Evolutionary conservation across 2,797 vertebrate genomes (phyloP).

Genomic region (Harpagifer antarcticus): DNA sequence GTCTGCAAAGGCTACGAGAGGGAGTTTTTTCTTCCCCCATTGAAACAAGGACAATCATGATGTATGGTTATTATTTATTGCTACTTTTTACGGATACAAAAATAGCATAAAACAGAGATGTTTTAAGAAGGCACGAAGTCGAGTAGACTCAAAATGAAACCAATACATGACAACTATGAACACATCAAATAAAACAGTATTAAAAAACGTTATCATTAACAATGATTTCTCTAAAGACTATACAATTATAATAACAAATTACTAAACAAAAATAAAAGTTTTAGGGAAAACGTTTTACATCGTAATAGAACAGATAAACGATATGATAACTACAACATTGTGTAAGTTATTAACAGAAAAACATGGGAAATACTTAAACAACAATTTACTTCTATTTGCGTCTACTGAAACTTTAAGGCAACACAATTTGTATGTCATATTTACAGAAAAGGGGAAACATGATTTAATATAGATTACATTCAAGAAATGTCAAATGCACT

Average conservation of each 20-base stretch:
- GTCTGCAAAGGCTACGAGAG: too few relatives aligned
- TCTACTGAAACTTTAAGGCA: constrained; percentile 74
- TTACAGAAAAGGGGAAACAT: constrained; percentile 84
- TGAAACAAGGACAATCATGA: constrained; percentile 5
- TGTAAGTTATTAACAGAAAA: constrained; percentile 67
- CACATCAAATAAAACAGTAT: constrained; percentile 58
- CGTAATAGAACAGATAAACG: constrained; percentile 62
- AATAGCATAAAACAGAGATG: constrained; percentile 76
- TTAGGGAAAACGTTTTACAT: constrained; percentile 44
- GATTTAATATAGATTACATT: constrained; percentile 87
- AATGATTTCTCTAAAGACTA: constrained; percentile 53
- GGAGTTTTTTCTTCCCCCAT: background rate
- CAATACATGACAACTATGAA: constrained; percentile 76
- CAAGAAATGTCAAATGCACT: constrained; percentile 79
- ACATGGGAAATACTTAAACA: constrained; percentile 59
- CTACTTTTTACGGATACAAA: constrained; percentile 90
- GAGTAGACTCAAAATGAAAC: constrained; percentile 41
- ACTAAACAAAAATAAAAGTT: constrained; percentile 57
- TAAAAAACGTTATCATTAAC: constrained; percentile 53
- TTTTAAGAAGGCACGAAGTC: constrained; percentile 50
- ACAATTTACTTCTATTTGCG: constrained; percentile 61
- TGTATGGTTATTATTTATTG: constrained; percentile 89
- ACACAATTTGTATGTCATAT: constrained; percentile 83
- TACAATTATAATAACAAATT: constrained; percentile 60
- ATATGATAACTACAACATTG: constrained; percentile 54